Evolutionary conservation across 2,797 vertebrate genomes (phyloP).

Genomic region (Phaenicophaeus curvirostris): DNA sequence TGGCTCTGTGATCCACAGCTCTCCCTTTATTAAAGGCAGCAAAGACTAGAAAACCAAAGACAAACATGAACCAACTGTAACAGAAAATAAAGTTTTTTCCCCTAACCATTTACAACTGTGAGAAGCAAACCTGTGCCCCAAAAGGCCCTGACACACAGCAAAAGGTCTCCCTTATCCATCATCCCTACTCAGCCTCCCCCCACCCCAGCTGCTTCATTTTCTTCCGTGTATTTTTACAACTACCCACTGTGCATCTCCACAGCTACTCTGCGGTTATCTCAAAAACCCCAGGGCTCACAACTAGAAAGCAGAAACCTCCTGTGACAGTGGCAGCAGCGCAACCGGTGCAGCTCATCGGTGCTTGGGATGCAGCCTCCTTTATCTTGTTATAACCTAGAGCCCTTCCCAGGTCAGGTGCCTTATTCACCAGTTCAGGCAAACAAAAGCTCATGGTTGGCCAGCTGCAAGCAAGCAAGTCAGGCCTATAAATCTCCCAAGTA

Average conservation of each 20-base stretch:
- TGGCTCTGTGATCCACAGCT: not conserved
- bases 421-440: not conserved
- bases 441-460: not conserved
- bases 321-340: not conserved
- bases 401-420: not conserved
- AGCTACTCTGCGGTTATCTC: not conserved
- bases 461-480: not conserved
- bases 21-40: not conserved
- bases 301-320: not conserved
- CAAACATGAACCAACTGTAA: accelerated
- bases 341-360: not conserved
- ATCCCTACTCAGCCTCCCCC: not conserved
- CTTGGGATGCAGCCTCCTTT: not conserved
- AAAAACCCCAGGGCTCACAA: not conserved
- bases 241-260: not conserved
- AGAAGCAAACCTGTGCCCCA: not conserved
- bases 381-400: not conserved
- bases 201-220: not conserved
- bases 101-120: not conserved
- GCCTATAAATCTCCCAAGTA: not conserved
- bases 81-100: not conserved
- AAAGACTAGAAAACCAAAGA: not conserved
- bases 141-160: not conserved
- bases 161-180: not conserved
- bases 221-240: not conserved